These are phyloP conservation scores for Cantharis rufa DNA, from an alignment of 2,888 invertebrate genomes.

Conservation along the genomic window DNA sequence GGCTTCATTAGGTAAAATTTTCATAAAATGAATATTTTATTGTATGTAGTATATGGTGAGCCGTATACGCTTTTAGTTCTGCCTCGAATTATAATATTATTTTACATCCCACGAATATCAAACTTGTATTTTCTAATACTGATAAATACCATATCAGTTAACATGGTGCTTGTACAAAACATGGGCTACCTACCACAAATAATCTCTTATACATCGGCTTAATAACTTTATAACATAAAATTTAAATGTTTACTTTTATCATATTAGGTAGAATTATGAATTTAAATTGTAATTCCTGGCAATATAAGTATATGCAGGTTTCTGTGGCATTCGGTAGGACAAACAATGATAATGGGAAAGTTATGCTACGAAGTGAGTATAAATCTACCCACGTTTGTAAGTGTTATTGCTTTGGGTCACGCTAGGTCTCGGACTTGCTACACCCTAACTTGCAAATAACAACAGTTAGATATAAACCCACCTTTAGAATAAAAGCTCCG, in stretches of 20 bases:
- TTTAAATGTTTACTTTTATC: not conserved
- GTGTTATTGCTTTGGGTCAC: slow-evolving; percentile 51
- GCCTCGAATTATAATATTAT: not conserved
- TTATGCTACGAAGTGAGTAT: slow-evolving; percentile 49
- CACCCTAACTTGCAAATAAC: slow-evolving; percentile 21
- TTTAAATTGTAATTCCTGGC: slow-evolving; percentile 30
- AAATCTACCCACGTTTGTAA: slow-evolving; percentile 52
- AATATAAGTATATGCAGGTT: slow-evolving; percentile 42
- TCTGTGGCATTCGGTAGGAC: slow-evolving; percentile 50
- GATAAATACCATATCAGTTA: not conserved
- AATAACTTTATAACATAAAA: not conserved
- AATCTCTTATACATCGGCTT: not conserved
- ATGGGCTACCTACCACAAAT: not conserved
- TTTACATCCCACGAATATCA: not conserved
- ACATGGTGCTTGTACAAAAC: not conserved
- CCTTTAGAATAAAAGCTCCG: slow-evolving; percentile 20
- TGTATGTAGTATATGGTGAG: not conserved
- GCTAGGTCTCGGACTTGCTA: slow-evolving; percentile 37
- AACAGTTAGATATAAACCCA: slow-evolving; percentile 21
- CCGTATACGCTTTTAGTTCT: not conserved
- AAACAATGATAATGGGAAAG: slow-evolving; percentile 54
- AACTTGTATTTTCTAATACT: not conserved
- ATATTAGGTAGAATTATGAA: slow-evolving; percentile 7
- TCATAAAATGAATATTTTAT: not conserved
- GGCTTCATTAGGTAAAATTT: not conserved